Evolutionary conservation across 2,888 invertebrate species (phyloP).

Genomic region (Incurvaria masculella): DNA sequence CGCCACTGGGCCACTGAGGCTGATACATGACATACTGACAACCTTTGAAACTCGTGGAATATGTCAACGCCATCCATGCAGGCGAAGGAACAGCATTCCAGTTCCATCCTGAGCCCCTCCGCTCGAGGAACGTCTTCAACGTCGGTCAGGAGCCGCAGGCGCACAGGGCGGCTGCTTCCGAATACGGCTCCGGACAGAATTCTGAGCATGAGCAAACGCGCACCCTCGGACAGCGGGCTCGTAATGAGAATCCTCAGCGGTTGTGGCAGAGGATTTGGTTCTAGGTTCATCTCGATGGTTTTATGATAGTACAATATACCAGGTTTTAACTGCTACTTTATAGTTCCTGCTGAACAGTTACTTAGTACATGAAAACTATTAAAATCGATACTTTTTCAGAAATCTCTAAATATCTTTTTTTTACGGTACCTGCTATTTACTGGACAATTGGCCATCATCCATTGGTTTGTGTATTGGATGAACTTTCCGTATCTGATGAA

Average conservation of each 20-base stretch:
- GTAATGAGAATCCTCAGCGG: conserved; percentile 34
- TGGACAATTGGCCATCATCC: too few species aligned
- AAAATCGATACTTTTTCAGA: too few species aligned
- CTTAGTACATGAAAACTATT: too few species aligned
- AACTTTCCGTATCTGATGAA: too few species aligned
- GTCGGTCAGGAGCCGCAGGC: conserved; percentile 34
- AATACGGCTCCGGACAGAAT: conserved; percentile 35
- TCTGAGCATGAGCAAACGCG: conserved; percentile 29
- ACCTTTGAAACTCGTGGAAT: conserved; percentile 38
- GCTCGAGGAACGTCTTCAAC: conserved; percentile 29
- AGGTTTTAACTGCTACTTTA: too few species aligned
- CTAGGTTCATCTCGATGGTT: conserved; percentile 35
- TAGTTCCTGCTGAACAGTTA: too few species aligned
- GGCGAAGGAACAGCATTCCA: conserved; percentile 30
- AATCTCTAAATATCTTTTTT: too few species aligned
- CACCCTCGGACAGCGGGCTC: conserved; percentile 30
- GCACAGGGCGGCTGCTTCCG: conserved; percentile 28
- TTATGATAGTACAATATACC: too few species aligned
- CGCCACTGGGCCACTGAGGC: too few species aligned
- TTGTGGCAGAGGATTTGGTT: conserved; percentile 19
- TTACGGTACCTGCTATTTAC: too few species aligned
- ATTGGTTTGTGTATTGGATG: too few species aligned
- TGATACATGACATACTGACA: too few species aligned
- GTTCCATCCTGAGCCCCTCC: conserved; percentile 26
- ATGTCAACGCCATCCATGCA: conserved; percentile 29